Evolutionary conservation across 2,113 vertebrate genomes (phyloP).

Genomic region (Syngnathus scovelli): DNA sequence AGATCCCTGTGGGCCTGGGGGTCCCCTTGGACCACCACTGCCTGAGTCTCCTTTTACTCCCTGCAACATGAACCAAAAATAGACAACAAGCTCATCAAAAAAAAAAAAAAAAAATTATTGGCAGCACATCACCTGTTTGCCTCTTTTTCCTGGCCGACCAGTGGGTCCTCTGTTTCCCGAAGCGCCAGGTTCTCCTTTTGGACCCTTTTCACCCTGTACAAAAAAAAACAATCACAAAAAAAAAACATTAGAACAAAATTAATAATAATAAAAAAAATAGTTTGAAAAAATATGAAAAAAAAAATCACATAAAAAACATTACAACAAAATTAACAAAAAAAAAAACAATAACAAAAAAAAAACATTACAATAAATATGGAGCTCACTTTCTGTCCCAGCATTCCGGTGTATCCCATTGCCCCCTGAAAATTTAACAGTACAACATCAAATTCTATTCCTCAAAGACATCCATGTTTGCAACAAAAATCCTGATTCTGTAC

Average conservation of each 20-base stretch:
- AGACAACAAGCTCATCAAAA: not conserved
- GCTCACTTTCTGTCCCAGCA: constrained; percentile 95
- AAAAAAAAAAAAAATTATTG: no score
- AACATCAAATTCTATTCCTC: not conserved
- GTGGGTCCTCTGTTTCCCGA: constrained; percentile 91
- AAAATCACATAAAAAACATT: not conserved
- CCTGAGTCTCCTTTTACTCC: constrained; percentile 86
- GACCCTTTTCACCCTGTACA: constrained; percentile 92
- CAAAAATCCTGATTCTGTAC: constrained; percentile 9
- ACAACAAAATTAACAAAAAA: not conserved
- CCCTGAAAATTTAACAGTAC: constrained; percentile 70
- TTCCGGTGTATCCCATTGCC: constrained; percentile 87
- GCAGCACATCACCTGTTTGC: constrained; percentile 81
- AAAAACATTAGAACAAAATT: not conserved
- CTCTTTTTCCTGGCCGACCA: constrained; percentile 92
- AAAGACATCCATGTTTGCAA: not conserved
- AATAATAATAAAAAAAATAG: no score
- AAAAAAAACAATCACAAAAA: constrained; percentile 12
- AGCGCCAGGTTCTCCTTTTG: constrained; percentile 87
- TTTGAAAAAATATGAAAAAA: not conserved
- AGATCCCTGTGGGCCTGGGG: constrained; percentile 82
- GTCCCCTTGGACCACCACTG: constrained; percentile 78
- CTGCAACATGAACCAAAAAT: constrained; percentile 60
- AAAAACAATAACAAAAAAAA: not conserved
- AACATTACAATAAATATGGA: not conserved